Percentiles rank a stretch among this genome's conserved stretches.
These are phyloP conservation scores for Branchipolynoe longqiensis DNA, from an alignment of 2,888 invertebrate species.

Conservation along the genomic window DNA sequence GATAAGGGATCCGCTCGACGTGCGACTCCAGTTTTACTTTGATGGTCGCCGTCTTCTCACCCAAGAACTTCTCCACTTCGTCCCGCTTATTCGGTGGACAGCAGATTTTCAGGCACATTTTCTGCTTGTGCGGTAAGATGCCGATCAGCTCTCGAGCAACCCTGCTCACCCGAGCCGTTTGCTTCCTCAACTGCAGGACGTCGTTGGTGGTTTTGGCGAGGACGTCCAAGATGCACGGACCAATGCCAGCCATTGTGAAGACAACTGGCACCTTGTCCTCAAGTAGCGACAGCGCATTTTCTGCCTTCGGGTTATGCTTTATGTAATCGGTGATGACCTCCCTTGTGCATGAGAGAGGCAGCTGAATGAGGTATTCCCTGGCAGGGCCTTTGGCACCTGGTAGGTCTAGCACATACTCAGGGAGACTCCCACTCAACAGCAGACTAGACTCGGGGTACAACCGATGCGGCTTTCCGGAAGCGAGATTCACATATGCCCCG, in stretches of 20 bases:
- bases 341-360: slow-evolving; percentile 26
- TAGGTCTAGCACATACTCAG: slow-evolving; percentile 42
- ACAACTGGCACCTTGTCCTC: slow-evolving; percentile 24
- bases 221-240: neutral
- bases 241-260: neutral
- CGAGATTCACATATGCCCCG: slow-evolving; percentile 38
- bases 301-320: neutral
- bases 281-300: neutral
- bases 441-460: slow-evolving; percentile 49
- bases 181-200: slow-evolving; percentile 30
- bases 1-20: slow-evolving; percentile 31
- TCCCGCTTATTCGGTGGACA: slow-evolving; percentile 30
- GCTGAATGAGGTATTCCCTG: slow-evolving; percentile 26
- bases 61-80: slow-evolving; percentile 36
- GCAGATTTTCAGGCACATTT: slow-evolving; percentile 40
- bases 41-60: slow-evolving; percentile 20
- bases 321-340: slow-evolving; percentile 33
- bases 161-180: neutral
- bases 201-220: slow-evolving; percentile 40
- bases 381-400: slow-evolving; percentile 46
- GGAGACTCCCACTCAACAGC: neutral
- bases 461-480: slow-evolving; percentile 22
- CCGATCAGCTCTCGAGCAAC: slow-evolving; percentile 30
- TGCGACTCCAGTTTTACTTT: slow-evolving; percentile 13
- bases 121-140: slow-evolving; percentile 9